A percentile compares a stretch with the other conserved stretches of the same genome.
Evolutionary conservation across 2,888 invertebrate genomes (phyloP).

Genomic region (Euplexia lucipara): DNA sequence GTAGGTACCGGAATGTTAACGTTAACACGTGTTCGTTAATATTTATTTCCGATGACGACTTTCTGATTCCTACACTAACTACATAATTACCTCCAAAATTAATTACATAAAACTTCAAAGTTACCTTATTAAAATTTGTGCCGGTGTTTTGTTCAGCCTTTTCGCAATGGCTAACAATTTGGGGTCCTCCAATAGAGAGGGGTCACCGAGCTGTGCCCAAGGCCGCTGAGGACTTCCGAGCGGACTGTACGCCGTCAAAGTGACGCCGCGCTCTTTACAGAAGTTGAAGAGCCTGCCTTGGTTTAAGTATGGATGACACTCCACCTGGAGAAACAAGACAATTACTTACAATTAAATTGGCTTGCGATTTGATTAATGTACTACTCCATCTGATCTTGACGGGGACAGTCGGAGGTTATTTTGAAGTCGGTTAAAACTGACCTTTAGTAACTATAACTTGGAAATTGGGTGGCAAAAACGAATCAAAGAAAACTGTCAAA

Average conservation of each 20-base stretch:
- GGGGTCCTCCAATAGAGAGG: conserved; percentile 89
- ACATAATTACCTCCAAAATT: not conserved
- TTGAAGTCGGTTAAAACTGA: too few species aligned
- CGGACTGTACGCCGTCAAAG: conserved; percentile 94
- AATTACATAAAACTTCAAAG: conserved; percentile 8
- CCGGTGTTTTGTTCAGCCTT: conserved; percentile 92
- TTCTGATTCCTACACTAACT: too few species aligned
- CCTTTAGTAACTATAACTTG: too few species aligned
- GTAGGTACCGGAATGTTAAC: not conserved
- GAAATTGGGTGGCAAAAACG: too few species aligned
- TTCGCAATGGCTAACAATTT: conserved; percentile 90
- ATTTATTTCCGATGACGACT: too few species aligned
- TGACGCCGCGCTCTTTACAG: conserved; percentile 91
- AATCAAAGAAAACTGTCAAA: too few species aligned
- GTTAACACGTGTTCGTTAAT: too few species aligned
- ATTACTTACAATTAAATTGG: not conserved
- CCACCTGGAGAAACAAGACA: conserved; percentile 85
- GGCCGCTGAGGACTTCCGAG: conserved; percentile 93
- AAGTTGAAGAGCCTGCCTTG: conserved; percentile 92
- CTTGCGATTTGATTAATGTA: not conserved
- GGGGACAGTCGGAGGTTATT: too few species aligned
- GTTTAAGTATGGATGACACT: conserved; percentile 90
- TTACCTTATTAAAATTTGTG: conserved; percentile 92
- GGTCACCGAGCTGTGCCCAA: conserved; percentile 91
- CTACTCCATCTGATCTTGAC: too few species aligned